Evolutionary conservation across 30 jellyfish, hydroid and myxozoan species (phyloP), one percentile per base, ranked within the genome.

Genomic region (Mastigias papua): DNA sequence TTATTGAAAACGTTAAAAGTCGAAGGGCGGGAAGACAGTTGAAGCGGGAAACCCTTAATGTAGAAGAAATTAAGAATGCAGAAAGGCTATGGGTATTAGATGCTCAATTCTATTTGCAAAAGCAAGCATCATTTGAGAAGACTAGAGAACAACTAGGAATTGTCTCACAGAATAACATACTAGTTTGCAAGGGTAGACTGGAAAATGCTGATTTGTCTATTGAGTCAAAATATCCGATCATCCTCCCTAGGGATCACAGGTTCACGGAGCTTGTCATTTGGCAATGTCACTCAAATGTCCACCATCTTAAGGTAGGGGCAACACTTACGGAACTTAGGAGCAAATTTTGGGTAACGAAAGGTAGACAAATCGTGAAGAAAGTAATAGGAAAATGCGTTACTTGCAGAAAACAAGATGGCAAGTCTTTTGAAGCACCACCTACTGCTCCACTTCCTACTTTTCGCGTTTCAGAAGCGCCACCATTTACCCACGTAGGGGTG

Each of bases 361-460:
- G n/a, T n/a, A n/a, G n/a, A n/a, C n/a, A n/a, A n/a, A n/a, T n/a
- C n/a, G n/a, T n/a, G n/a, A n/a, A n/a, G n/a, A n/a, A n/a, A n/a
- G n/a, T n/a, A n/a, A n/a, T n/a, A n/a, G n/a, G 28, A 15, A 22
- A 19, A 15, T 69, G 93, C 29, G 30, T 84, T 30, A 25, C 21
- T 25, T 84, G 88, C 62, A 31, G 31, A 33, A 48, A 48, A 25
- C 26, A 30, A 7, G 88, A 69, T 13, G 93, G 88, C 22, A 84
- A 51, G 32, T 69, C 93, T 8, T 84, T 1, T 58, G 22, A 21
- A 20, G 19, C 76, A 9, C 92, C 92, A 42, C 16, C 76, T 10
- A 46, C 28, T 21, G 93, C 87, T 21, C 87, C 85, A 11, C 68
- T 69, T 23, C 93, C 93, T 30, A 71, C 29, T 1, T 71, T 84